Evolutionary conservation across 2,113 vertebrate genomes (phyloP).

Genomic region (Choloepus hoffmanni): DNA sequence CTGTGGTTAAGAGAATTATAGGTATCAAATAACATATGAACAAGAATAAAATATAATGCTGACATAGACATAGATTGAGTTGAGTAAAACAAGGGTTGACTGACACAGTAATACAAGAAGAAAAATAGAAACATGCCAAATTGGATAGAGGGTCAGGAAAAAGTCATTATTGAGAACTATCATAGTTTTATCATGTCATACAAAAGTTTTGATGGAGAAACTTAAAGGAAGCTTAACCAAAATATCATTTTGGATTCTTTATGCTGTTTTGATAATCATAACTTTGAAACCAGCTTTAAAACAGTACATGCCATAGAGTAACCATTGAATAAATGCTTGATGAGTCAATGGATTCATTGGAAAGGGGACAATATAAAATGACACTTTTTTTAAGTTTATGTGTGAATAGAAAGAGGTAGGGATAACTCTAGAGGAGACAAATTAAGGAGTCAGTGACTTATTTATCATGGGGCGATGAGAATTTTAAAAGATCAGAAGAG

Average conservation of each 20-base stretch:
- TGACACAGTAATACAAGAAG: not conserved
- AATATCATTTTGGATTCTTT: slow-evolving; percentile 10
- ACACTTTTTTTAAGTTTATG: not conserved
- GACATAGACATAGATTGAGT: not conserved
- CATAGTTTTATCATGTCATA: not conserved
- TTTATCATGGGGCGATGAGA: not conserved
- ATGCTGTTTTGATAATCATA: not conserved
- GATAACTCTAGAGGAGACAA: not conserved
- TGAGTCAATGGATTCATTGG: not conserved
- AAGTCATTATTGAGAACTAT: not conserved
- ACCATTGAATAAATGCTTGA: not conserved
- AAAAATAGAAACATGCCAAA: not conserved
- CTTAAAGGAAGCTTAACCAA: not conserved
- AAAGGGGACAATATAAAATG: not conserved
- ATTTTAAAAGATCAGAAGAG: not conserved
- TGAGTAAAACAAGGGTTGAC: not conserved
- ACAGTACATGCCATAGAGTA: not conserved
- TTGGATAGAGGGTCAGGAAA: not conserved
- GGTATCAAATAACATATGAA: not conserved
- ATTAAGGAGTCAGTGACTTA: not conserved
- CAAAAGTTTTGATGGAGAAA: not conserved
- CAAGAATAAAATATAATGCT: not conserved
- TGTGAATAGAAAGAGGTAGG: not conserved
- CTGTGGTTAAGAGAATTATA: not conserved
- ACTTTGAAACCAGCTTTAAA: slow-evolving; percentile 21